A percentile compares a stretch with the other conserved stretches of the same genome.
Evolutionary conservation across 1,140 invertebrate species (phyloP).

Genomic region (Brachionus sp.): DNA sequence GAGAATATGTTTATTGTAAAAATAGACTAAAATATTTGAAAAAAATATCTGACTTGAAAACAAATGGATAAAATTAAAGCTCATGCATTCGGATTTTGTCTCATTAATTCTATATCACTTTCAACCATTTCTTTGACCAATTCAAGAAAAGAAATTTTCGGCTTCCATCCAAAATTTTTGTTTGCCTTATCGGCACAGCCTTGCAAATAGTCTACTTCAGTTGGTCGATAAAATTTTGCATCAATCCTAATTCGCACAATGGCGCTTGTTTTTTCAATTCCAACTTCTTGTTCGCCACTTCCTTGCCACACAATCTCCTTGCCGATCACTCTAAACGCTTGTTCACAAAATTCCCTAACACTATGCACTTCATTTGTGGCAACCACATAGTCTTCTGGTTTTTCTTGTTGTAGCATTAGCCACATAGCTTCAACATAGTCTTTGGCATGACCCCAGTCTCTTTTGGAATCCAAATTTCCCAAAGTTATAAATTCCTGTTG

Average conservation of each 20-base stretch:
- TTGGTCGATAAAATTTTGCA: constrained; percentile 90
- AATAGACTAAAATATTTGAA: not conserved
- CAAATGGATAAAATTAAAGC: not conserved
- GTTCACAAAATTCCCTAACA: constrained; percentile 92
- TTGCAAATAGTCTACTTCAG: constrained; percentile 81
- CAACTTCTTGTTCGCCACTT: constrained; percentile 76
- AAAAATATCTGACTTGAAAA: not conserved
- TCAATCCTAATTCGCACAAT: constrained; percentile 81
- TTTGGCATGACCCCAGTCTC: constrained; percentile 98
- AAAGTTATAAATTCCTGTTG: constrained; percentile 81
- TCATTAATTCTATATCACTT: constrained; percentile 87
- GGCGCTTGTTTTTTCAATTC: constrained; percentile 74
- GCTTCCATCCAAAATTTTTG: constrained; percentile 77
- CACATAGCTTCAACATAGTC: constrained; percentile 99
- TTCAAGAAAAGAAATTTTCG: constrained; percentile 73
- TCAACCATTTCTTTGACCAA: constrained; percentile 93
- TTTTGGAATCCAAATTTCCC: constrained; percentile 88
- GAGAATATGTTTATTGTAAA: not conserved
- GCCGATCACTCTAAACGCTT: constrained; percentile 70
- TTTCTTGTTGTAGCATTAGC: constrained; percentile 93
- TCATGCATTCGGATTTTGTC: constrained; percentile 70
- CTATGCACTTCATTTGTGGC: constrained; percentile 90
- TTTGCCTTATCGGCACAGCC: constrained; percentile 87
- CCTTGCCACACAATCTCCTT: constrained; percentile 80
- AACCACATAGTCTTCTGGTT: constrained; percentile 92